Percentiles rank a stretch among this genome's conserved stretches.
Evolutionary conservation across 2,888 invertebrate genomes (phyloP).

Genomic region (Calliopum simillimum): DNA sequence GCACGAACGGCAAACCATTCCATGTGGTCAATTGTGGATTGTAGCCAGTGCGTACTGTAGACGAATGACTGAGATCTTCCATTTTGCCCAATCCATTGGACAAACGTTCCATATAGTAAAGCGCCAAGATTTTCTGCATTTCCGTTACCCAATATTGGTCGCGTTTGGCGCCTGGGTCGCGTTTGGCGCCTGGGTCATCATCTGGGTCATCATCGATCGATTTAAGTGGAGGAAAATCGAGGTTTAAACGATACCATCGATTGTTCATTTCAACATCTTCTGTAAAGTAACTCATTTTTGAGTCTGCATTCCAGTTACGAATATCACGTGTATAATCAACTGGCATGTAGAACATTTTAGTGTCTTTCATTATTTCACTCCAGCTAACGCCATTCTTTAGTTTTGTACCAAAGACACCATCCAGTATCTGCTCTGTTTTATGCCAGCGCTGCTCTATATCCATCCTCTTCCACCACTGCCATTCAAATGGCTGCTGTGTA

Average conservation of each 20-base stretch:
- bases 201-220: constrained; percentile 68
- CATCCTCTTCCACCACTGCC: background rate
- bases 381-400: background rate
- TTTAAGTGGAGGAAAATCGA: constrained; percentile 74
- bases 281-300: constrained; percentile 73
- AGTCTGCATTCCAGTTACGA: constrained; percentile 65
- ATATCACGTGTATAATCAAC: constrained; percentile 21
- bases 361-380: background rate
- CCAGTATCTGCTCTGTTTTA: background rate
- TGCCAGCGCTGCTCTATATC: background rate
- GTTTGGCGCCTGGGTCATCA: too few species aligned
- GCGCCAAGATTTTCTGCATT: constrained; percentile 75
- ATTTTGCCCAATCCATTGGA: constrained; percentile 76
- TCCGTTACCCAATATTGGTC: constrained; percentile 69
- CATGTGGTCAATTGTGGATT: constrained; percentile 72
- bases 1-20: constrained; percentile 74
- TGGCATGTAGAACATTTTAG: background rate
- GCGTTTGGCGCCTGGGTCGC: too few species aligned
- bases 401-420: background rate
- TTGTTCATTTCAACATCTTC: constrained; percentile 76
- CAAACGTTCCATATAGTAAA: constrained; percentile 79
- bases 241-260: constrained; percentile 71
- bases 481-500: background rate
- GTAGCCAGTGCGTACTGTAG: constrained; percentile 71
- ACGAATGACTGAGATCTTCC: constrained; percentile 69